Base-by-base conservation (phyloP, 2,113 vertebrate genomes). In the Pithys albifrons region DNA sequence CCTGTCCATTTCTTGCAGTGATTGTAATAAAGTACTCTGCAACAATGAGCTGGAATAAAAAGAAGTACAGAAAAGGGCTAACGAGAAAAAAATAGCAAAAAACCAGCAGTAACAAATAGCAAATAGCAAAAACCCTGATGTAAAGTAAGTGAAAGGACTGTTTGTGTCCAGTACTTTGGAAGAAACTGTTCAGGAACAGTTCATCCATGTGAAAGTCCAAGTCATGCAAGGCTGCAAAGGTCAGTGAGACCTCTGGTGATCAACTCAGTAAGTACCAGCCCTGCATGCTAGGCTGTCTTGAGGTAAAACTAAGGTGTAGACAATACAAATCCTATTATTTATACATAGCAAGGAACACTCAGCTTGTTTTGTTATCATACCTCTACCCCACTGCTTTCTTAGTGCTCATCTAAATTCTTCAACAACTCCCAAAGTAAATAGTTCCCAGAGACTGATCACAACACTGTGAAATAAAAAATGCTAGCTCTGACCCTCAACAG, bases 201-300 rank as follows among this genome's bases (percentile, higher is more conserved):
- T 94, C 86, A 96, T 96, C 82, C 94, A 85, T n/a, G 72, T 90
- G 54, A 97, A 89, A 93, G 45, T 88, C 25, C 57, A 54, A 96
- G 84, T 95, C 86, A 93, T 22, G 27, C 6, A 83, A 87, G 20
- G 54, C 70, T 95, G 88, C 73, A 94, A 96, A 96, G 97, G 96
- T 98, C 97, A 95, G 65, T 93, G 71, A 98, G 97, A 98, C 91
- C 93, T 96, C 92, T 90, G 89, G 58, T 96, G 73, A 97, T 85
- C 90, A 93, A 90, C 73, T 88, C 57, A 88, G 72, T 70, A 91
- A 96, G 94, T 45, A 58, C 77, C 55, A 84, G 89, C 48, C 39
- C 92, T 75, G 77, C 19, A 71, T 41, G 6, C 55, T 85, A 77
- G 65, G 55, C 69, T 85, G 72, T 46, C 70, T 81, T 61, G 48